Conservation (phyloP, 1,140 invertebrate genomes). For the Neodiprion fabricii region DNA sequence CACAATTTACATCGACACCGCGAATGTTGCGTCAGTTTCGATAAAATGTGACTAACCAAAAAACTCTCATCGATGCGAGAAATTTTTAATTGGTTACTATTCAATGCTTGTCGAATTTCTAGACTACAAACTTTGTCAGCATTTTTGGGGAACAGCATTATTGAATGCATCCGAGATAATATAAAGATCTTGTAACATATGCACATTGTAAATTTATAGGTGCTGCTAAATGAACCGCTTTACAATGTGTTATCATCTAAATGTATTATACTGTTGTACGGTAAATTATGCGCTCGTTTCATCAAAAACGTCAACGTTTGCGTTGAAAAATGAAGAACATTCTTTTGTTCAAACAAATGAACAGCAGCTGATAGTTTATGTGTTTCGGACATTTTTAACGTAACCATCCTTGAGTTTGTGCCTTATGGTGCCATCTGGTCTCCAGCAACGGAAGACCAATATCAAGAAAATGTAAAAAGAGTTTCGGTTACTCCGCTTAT, state of each 20-base stretch:
- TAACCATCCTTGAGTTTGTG: not conserved
- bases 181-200: no score
- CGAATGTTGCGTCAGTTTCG: conserved; percentile 1
- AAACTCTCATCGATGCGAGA: no score
- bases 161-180: no score
- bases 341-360: conserved; percentile 7
- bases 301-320: not conserved
- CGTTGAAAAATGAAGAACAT: not conserved
- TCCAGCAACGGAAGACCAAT: not conserved
- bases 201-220: no score
- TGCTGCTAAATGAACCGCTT: not conserved
- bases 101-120: no score
- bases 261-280: not conserved
- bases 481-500: not conserved
- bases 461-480: not conserved
- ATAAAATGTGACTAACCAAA: not conserved
- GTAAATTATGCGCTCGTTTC: not conserved
- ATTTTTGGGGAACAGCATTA: no score
- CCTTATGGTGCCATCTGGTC: conserved; percentile 1
- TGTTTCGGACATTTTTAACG: not conserved
- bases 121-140: no score
- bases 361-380: not conserved
- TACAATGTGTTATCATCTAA: conserved; percentile 18
- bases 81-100: no score
- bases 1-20: not conserved